phyloP scores from a whole-genome alignment of 2,113 vertebrate species.

The Hepsetus odoe region DNA sequence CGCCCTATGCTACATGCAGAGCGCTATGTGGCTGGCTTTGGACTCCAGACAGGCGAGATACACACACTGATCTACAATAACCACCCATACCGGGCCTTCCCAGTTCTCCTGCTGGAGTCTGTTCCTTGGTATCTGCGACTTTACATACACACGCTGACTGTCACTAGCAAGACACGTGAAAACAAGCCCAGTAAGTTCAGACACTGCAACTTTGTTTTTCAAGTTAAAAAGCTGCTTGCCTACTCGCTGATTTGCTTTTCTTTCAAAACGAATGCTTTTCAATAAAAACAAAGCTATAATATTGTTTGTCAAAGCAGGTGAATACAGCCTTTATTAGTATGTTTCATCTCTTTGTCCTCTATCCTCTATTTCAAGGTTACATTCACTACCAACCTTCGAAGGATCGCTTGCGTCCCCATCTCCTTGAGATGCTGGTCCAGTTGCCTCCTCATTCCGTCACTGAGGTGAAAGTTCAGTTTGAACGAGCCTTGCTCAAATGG shows the following conservation, averaged over 20 bases:
- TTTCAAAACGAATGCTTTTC: too few species aligned
- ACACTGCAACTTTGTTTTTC: neutral
- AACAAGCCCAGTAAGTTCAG: constrained; percentile 90
- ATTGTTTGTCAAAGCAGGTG: neutral
- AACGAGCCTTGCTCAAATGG: constrained; percentile 95
- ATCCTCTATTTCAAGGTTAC: constrained; percentile 78
- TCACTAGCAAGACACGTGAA: constrained; percentile 89
- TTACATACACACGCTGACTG: constrained; percentile 91
- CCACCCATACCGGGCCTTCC: constrained; percentile 91
- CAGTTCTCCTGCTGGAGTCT: constrained; percentile 87
- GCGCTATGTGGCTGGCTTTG: constrained; percentile 91
- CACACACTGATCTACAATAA: constrained; percentile 91
- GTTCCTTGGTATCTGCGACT: constrained; percentile 97
- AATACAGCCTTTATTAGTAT: neutral
- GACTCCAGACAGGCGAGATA: constrained; percentile 91
- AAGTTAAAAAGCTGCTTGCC: neutral
- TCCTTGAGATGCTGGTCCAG: constrained; percentile 96
- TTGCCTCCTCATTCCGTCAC: constrained; percentile 92
- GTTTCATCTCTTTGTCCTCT: neutral
- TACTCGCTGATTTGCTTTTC: neutral
- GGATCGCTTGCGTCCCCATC: constrained; percentile 89
- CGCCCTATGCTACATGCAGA: constrained; percentile 86
- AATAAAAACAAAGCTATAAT: too few species aligned
- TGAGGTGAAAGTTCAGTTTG: constrained; percentile 94
- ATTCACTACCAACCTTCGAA: constrained; percentile 96